Percentiles rank a stretch among this genome's conserved stretches.
These are phyloP conservation scores for Cordilura impudica DNA, from an alignment of 2,888 invertebrate species.

Conservation along the genomic window DNA sequence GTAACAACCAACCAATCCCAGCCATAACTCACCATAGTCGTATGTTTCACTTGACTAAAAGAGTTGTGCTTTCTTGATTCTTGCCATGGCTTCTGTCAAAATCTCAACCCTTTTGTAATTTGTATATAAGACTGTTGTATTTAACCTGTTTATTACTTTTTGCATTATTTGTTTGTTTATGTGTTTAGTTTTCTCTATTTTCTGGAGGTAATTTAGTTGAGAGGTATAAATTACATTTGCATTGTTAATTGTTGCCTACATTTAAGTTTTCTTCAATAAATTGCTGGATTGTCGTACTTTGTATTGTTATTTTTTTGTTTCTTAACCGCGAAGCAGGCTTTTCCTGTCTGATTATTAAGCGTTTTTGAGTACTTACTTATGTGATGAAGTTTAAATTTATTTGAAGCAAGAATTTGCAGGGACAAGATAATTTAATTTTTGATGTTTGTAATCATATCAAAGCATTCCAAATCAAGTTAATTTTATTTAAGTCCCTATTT, in stretches of 20 bases:
- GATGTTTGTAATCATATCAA: no score
- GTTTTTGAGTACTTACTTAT: neutral
- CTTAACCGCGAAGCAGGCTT: neutral
- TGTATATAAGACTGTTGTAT: slow-evolving; percentile 15
- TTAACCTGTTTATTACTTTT: slow-evolving; percentile 37
- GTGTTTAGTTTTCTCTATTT: neutral
- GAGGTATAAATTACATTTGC: slow-evolving; percentile 70
- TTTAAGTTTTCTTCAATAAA: slow-evolving; percentile 61
- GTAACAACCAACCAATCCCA: neutral
- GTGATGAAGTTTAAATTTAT: no score
- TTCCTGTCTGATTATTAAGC: neutral
- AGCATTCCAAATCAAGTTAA: no score
- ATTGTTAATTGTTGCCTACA: slow-evolving; percentile 74
- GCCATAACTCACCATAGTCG: slow-evolving; percentile 31
- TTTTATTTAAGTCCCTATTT: no score
- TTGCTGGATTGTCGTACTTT: neutral
- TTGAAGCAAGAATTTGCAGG: no score
- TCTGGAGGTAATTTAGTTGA: neutral
- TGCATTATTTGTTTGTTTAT: neutral
- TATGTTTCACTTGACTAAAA: slow-evolving; percentile 30
- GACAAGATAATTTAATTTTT: no score
- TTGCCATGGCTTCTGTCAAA: neutral
- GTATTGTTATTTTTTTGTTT: neutral
- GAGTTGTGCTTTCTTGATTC: neutral
- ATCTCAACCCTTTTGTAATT: neutral